Evolutionary conservation across 2,113 vertebrate species (phyloP).

Genomic region (Crotalus horridus): DNA sequence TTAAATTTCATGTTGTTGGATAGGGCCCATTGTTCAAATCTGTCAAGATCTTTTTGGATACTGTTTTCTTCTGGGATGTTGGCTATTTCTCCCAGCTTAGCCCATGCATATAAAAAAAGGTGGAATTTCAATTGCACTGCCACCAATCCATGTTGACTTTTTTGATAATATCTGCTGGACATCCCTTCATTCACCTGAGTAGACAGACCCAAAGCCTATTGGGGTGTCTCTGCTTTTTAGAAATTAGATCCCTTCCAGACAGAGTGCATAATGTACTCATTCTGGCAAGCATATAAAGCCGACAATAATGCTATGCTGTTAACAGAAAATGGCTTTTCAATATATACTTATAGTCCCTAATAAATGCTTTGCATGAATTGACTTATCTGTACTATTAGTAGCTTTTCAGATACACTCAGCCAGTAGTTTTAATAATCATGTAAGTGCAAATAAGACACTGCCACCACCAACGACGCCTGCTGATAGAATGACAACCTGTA

Average conservation of each 20-base stretch:
- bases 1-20: too few species aligned
- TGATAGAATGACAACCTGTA: background rate
- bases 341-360: background rate
- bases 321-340: background rate
- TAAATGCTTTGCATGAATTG: background rate
- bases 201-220: fast-evolving
- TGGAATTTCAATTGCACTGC: too few species aligned
- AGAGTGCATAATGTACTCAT: background rate
- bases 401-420: slow-evolving; percentile 13
- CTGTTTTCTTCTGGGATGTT: too few species aligned
- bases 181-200: background rate
- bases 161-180: too few species aligned
- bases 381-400: background rate
- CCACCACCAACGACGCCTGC: background rate
- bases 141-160: too few species aligned
- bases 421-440: slow-evolving; percentile 2
- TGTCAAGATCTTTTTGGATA: too few species aligned
- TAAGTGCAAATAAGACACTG: background rate
- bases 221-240: too few species aligned
- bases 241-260: background rate
- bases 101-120: too few species aligned
- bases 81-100: too few species aligned
- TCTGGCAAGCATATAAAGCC: background rate
- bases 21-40: too few species aligned
- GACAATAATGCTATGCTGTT: background rate